phyloP scores from a whole-genome alignment of 2,113 vertebrate species.

The Globicephala melas region DNA sequence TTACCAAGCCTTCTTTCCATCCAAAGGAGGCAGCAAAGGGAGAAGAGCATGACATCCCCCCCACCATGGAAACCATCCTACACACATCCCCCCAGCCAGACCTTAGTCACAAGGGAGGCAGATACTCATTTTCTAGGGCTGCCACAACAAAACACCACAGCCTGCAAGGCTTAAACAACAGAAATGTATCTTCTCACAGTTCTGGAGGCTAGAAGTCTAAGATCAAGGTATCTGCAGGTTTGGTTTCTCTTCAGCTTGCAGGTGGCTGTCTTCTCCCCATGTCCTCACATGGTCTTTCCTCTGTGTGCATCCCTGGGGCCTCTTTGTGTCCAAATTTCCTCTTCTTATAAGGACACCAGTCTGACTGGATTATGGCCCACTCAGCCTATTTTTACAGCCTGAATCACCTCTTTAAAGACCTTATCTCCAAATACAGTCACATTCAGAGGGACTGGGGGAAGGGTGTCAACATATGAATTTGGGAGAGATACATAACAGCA shows the following conservation, averaged over 20 bases:
- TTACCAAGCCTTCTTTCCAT: neutral
- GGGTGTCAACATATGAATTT: neutral
- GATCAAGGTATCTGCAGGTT: neutral
- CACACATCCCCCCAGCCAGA: neutral
- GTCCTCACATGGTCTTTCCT: neutral
- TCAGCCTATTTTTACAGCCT: too few species aligned
- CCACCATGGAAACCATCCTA: neutral
- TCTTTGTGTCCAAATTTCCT: neutral
- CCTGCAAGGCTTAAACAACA: neutral
- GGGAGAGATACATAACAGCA: neutral
- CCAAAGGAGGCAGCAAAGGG: neutral
- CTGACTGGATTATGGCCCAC: neutral
- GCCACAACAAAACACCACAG: neutral
- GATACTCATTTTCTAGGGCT: neutral
- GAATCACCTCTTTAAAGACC: neutral
- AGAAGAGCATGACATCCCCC: neutral
- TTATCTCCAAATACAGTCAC: neutral
- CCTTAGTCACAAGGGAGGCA: neutral
- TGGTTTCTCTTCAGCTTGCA: neutral
- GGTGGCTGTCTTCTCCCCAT: neutral
- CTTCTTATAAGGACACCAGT: neutral
- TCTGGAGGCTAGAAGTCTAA: neutral
- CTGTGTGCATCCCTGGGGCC: neutral
- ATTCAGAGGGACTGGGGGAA: neutral
- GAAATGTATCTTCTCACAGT: neutral